Evolutionary conservation across 2,113 vertebrate genomes (phyloP).

Genomic region (Piliocolobus tephrosceles): DNA sequence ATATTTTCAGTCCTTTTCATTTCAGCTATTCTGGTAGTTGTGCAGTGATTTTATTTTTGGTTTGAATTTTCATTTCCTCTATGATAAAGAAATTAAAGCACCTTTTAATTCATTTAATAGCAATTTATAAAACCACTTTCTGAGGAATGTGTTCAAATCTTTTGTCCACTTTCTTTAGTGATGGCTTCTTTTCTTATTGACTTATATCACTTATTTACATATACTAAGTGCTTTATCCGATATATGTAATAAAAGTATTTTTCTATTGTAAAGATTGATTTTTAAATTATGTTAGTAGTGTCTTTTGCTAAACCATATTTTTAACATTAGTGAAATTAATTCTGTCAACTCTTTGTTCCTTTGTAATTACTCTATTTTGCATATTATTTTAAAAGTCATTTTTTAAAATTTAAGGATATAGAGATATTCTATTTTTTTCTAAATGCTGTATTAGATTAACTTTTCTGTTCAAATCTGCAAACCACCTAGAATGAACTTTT

Average conservation of each 20-base stretch:
- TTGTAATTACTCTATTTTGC: background rate
- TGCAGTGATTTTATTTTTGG: background rate
- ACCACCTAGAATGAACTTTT: background rate
- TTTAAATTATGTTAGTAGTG: background rate
- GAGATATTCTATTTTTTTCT: background rate
- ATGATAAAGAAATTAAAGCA: background rate
- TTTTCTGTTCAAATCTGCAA: background rate
- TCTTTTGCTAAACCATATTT: background rate
- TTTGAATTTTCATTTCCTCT: background rate
- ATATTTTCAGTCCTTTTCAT: background rate
- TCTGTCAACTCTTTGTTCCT: background rate
- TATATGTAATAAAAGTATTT: background rate
- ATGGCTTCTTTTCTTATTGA: background rate
- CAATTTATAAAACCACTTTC: background rate
- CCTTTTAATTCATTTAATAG: background rate
- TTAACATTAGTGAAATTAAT: background rate
- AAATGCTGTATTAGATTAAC: background rate
- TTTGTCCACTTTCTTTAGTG: background rate
- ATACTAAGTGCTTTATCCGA: background rate
- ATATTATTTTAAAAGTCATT: background rate
- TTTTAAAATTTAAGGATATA: background rate
- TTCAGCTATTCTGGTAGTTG: background rate
- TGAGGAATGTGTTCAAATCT: background rate
- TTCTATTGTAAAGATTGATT: background rate
- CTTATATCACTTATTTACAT: background rate